These are phyloP conservation scores for Halictus ligatus DNA, from an alignment of 2,888 invertebrate species.

Conservation along the genomic window DNA sequence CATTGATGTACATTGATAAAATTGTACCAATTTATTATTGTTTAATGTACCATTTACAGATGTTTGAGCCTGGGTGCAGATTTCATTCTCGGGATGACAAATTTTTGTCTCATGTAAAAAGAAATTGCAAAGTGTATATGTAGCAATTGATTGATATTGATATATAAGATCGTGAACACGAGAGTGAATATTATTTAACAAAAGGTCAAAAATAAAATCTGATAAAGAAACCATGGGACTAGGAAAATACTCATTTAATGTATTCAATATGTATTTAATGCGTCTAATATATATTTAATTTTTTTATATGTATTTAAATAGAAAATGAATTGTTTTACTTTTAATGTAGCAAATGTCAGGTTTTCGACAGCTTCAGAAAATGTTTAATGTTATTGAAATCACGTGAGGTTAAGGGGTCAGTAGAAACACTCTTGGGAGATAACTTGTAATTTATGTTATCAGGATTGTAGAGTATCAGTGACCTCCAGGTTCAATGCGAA, in stretches of 20 bases:
- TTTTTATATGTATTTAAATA: background rate
- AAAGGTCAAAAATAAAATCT: background rate
- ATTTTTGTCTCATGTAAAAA: background rate
- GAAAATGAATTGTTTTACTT: background rate
- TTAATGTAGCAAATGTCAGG: conserved; percentile 7
- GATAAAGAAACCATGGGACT: background rate
- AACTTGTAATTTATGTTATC: conserved; percentile 74
- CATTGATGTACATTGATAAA: background rate
- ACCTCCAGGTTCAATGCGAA: conserved; percentile 59
- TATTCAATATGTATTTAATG: background rate
- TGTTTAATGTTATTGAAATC: conserved; percentile 61
- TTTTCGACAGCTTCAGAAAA: conserved; percentile 13
- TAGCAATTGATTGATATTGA: background rate
- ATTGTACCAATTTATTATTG: background rate
- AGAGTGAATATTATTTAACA: background rate
- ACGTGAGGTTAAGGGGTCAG: conserved; percentile 77
- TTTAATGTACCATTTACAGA: background rate
- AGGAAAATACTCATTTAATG: background rate
- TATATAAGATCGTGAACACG: background rate
- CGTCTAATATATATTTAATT: too few species aligned
- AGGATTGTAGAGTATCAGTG: conserved; percentile 62
- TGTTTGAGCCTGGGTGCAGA: background rate
- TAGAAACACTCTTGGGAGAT: conserved; percentile 64
- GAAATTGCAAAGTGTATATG: too few species aligned
- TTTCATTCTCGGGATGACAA: too few species aligned